Evolutionary conservation across 2,888 invertebrate species (phyloP).

Genomic region (Argyresthia goedartella): DNA sequence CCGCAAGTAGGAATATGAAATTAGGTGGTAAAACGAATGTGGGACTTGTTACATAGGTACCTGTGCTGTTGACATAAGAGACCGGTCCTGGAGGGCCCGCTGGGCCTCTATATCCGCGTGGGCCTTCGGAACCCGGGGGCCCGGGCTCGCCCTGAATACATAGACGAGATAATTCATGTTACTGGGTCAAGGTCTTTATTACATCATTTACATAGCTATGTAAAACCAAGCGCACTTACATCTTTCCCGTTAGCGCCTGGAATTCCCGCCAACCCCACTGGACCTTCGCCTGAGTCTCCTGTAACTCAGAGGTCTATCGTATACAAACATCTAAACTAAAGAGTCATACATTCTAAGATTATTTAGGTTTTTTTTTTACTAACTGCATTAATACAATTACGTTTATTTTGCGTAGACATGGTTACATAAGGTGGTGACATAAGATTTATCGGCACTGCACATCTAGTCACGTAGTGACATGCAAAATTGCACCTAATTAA

Average conservation of each 20-base stretch:
- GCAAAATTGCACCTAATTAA: too few species aligned
- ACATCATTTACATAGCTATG: neutral
- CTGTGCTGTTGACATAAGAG: slow-evolving; percentile 37
- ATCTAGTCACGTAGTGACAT: too few species aligned
- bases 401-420: too few species aligned
- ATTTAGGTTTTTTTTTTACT: too few species aligned
- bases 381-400: too few species aligned
- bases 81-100: slow-evolving; percentile 38
- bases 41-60: too few species aligned
- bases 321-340: neutral
- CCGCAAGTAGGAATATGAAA: too few species aligned
- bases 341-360: too few species aligned
- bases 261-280: slow-evolving; percentile 34
- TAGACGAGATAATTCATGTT: neutral
- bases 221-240: slow-evolving; percentile 34
- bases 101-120: slow-evolving; percentile 54
- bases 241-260: slow-evolving; percentile 37
- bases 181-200: neutral
- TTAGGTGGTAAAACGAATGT: too few species aligned
- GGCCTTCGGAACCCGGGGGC: slow-evolving; percentile 60
- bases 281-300: slow-evolving; percentile 30
- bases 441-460: too few species aligned
- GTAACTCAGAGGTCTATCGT: slow-evolving; percentile 18
- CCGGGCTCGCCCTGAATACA: slow-evolving; percentile 35
- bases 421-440: too few species aligned